phyloP scores from a whole-genome alignment of 2,113 vertebrate species.

The Triplophysa dalaica region DNA sequence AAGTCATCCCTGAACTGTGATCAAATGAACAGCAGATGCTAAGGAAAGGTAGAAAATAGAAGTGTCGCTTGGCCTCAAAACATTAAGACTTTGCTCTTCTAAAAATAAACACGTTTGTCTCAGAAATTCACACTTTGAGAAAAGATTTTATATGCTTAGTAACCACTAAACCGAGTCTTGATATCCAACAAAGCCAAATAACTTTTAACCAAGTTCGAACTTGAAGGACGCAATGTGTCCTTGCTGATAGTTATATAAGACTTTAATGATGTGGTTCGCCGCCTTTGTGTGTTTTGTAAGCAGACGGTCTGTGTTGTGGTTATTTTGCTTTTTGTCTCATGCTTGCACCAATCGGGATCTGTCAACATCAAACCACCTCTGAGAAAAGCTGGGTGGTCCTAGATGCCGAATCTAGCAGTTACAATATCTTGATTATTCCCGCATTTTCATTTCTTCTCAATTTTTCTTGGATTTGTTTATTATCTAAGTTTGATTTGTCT shows the following conservation, averaged over 20 bases:
- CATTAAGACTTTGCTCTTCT: neutral
- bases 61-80: neutral
- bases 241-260: neutral
- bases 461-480: neutral
- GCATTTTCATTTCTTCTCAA: too few species aligned
- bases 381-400: too few species aligned
- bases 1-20: slow-evolving; percentile 13
- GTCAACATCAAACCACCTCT: neutral
- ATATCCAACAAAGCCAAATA: neutral
- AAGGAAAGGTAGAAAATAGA: slow-evolving; percentile 13
- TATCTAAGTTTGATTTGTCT: neutral
- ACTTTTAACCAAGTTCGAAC: neutral
- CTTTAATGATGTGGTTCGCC: neutral
- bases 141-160: neutral
- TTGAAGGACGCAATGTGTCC: neutral
- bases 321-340: neutral
- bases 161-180: neutral
- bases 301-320: neutral
- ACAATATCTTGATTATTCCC: too few species aligned
- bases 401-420: too few species aligned
- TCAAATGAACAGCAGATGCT: slow-evolving; percentile 13
- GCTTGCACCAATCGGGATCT: neutral
- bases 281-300: neutral
- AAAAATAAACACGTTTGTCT: neutral
- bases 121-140: slow-evolving; percentile 10